Conservation (phyloP, 2,888 invertebrate species). For the Cepaea hortensis region DNA sequence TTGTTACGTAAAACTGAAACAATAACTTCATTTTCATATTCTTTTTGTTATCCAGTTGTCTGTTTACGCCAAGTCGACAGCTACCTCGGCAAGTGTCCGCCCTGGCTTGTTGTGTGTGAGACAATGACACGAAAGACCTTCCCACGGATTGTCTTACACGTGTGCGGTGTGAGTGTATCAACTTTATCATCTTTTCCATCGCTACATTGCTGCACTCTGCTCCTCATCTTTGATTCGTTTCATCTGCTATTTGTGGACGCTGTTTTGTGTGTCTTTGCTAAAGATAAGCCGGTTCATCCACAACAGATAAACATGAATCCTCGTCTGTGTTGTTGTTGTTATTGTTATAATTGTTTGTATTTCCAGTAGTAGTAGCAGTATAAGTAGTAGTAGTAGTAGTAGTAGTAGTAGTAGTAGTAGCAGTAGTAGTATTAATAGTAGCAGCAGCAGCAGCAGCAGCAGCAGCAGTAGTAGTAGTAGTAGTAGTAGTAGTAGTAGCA, state of each 20-base stretch:
- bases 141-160: constrained; percentile 34
- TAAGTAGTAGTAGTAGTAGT: no score
- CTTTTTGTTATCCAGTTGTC: neutral
- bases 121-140: constrained; percentile 11
- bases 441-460: neutral
- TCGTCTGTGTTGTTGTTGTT: neutral
- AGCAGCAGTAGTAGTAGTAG: neutral
- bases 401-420: constrained; percentile 9
- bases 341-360: neutral
- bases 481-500: neutral
- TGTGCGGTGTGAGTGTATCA: neutral
- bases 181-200: constrained; percentile 20
- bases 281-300: no score
- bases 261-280: neutral
- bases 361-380: neutral
- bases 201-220: neutral
- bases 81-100: constrained; percentile 8
- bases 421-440: constrained; percentile 15
- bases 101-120: constrained; percentile 11
- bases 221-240: neutral
- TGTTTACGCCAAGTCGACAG: neutral
- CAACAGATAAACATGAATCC: neutral
- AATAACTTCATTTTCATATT: constrained; percentile 14
- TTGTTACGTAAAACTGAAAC: constrained; percentile 12
- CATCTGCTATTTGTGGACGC: neutral